Evolutionary conservation across 2,888 invertebrate species (phyloP).

Genomic region (Sphaerophoria rueppellii): DNA sequence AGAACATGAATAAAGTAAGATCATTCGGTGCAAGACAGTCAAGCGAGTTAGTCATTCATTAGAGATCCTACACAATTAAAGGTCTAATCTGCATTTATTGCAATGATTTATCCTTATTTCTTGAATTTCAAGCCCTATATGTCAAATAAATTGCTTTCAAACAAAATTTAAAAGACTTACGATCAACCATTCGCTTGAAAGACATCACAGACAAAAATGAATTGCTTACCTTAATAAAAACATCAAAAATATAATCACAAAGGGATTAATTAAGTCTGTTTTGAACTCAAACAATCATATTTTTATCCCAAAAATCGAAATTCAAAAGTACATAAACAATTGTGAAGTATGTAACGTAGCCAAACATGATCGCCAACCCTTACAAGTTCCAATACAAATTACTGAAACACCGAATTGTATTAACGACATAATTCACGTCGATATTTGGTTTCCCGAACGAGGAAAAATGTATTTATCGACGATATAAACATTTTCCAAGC

Average conservation of each 20-base stretch:
- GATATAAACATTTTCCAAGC: conserved; percentile 30
- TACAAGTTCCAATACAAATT: not conserved
- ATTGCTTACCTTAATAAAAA: conserved; percentile 18
- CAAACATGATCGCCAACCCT: conserved; percentile 19
- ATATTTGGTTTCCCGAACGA: not conserved
- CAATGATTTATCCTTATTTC: conserved; percentile 15
- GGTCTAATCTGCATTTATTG: not conserved
- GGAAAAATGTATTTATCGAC: conserved; percentile 37
- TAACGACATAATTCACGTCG: conserved; percentile 15
- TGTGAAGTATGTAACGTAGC: conserved; percentile 9
- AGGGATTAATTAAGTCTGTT: conserved; percentile 6
- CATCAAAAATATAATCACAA: not conserved
- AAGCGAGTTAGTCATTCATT: no score
- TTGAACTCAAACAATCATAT: not conserved
- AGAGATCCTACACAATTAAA: not conserved
- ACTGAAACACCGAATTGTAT: conserved; percentile 6
- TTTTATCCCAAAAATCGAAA: conserved; percentile 1
- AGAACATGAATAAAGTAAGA: no score
- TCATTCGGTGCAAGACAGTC: no score
- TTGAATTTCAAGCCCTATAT: conserved; percentile 31
- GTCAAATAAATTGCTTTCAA: conserved; percentile 38
- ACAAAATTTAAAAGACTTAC: conserved; percentile 13
- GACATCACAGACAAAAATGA: conserved; percentile 18
- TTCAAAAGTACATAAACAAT: conserved; percentile 15
- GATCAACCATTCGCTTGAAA: conserved; percentile 3